phyloP scores from a whole-genome alignment of 2,797 vertebrate species.

The Euphonia xanthogaster region DNA sequence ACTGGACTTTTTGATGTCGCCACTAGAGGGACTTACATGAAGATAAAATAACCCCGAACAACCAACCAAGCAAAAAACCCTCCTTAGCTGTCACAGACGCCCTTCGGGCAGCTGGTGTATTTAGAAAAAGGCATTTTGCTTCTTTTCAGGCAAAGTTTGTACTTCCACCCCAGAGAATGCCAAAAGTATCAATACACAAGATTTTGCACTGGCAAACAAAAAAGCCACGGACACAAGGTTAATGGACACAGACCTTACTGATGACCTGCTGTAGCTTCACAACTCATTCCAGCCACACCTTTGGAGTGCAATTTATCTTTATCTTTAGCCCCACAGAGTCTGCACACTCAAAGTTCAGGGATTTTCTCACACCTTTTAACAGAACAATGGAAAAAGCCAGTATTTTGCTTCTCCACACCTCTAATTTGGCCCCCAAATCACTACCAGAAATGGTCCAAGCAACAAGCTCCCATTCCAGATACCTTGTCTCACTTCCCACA shows the following conservation, averaged over 20 bases:
- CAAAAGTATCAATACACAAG: background rate
- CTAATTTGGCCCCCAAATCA: background rate
- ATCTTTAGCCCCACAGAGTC: background rate
- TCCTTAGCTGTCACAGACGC: too few relatives aligned
- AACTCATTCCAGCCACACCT: background rate
- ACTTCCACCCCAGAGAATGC: background rate
- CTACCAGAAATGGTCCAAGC: background rate
- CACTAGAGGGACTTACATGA: background rate
- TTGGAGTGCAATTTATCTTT: background rate
- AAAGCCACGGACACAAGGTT: too few relatives aligned
- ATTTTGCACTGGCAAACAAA: background rate
- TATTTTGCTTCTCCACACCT: fast-evolving
- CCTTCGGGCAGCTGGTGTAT: background rate
- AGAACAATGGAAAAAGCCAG: background rate
- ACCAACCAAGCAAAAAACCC: too few relatives aligned
- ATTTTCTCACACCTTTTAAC: background rate
- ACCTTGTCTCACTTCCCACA: background rate
- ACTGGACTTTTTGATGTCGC: background rate
- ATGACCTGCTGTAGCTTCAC: background rate
- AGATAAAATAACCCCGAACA: background rate
- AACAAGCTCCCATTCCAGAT: background rate
- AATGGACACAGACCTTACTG: background rate
- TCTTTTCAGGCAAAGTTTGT: background rate
- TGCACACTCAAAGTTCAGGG: background rate
- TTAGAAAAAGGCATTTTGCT: background rate